A percentile compares a stretch with the other conserved stretches of the same genome.
These are phyloP conservation scores for Limanda limanda DNA, from an alignment of 2,113 vertebrate species.

Conservation along the genomic window DNA sequence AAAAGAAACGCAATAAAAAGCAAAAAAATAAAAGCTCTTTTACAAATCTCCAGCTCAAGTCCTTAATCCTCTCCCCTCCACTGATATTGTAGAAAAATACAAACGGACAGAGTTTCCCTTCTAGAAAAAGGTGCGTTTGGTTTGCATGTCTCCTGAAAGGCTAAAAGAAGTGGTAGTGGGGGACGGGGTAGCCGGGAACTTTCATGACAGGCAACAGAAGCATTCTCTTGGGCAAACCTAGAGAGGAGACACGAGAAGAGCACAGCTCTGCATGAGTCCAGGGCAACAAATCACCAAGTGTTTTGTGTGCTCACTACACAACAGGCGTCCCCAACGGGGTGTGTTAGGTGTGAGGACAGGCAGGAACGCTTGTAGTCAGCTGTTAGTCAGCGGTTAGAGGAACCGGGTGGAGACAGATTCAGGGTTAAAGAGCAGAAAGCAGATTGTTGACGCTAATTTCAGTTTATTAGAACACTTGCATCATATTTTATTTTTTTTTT, in stretches of 20 bases:
- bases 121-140: conserved; percentile 72
- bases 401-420: conserved; percentile 2
- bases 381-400: conserved; percentile 33
- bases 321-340: conserved; percentile 2
- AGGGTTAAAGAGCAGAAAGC: conserved; percentile 14
- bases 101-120: conserved; percentile 83
- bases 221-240: conserved; percentile 99
- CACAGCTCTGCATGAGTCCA: conserved; percentile 90
- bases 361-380: neutral
- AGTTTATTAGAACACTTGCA: too few relatives aligned
- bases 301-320: conserved; percentile 26
- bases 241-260: conserved; percentile 95
- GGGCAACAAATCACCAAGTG: conserved; percentile 51
- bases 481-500: too few relatives aligned
- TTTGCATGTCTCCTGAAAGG: conserved; percentile 80
- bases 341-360: conserved; percentile 14
- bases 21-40: conserved; percentile 84
- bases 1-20: conserved; percentile 79
- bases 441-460: neutral
- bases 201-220: conserved; percentile 99
- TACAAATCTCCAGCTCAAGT: conserved; percentile 89
- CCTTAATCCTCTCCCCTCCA: conserved; percentile 79
- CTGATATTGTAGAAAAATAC: conserved; percentile 52
- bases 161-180: conserved; percentile 99
- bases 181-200: conserved; percentile 96